A percentile compares a stretch with the other conserved stretches of the same genome.
Evolutionary conservation across 2,888 invertebrate species (phyloP).

Genomic region (Julus scanicus): DNA sequence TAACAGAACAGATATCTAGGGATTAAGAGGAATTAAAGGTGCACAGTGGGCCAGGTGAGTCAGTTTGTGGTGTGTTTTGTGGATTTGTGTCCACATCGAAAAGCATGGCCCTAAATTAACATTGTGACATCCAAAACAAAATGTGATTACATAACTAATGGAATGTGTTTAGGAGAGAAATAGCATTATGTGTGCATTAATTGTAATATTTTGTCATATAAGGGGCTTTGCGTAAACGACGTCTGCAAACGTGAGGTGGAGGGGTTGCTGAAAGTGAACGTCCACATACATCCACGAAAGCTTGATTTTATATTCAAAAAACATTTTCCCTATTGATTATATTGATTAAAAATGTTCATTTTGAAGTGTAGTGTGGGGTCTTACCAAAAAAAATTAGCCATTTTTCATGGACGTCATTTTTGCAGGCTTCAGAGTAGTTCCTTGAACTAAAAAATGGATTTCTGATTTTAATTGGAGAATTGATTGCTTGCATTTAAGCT

Average conservation of each 20-base stretch:
- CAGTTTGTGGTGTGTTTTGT: slow-evolving; percentile 45
- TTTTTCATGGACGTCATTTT: background rate
- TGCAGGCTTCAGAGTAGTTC: background rate
- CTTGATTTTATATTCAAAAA: too few species aligned
- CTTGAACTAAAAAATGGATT: background rate
- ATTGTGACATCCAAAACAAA: background rate
- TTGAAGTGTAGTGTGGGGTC: too few species aligned
- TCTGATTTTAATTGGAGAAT: background rate
- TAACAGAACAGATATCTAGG: background rate
- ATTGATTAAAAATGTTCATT: too few species aligned
- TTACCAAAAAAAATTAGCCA: background rate
- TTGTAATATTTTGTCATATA: background rate
- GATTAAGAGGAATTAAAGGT: slow-evolving; percentile 46
- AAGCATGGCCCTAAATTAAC: slow-evolving; percentile 44
- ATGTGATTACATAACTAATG: slow-evolving; percentile 8
- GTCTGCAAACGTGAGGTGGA: background rate
- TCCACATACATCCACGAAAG: too few species aligned
- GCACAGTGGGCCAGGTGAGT: slow-evolving; percentile 53
- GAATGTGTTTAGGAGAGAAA: background rate
- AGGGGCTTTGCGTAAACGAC: background rate
- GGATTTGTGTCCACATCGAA: slow-evolving; percentile 20
- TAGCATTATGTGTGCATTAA: background rate
- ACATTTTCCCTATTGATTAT: too few species aligned
- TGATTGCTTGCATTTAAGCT: background rate
- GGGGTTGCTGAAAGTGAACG: background rate